Percentiles rank a stretch among this genome's conserved stretches.
phyloP scores from a whole-genome alignment of 2,113 vertebrate genomes.

The Nothocercus nigrocapillus region DNA sequence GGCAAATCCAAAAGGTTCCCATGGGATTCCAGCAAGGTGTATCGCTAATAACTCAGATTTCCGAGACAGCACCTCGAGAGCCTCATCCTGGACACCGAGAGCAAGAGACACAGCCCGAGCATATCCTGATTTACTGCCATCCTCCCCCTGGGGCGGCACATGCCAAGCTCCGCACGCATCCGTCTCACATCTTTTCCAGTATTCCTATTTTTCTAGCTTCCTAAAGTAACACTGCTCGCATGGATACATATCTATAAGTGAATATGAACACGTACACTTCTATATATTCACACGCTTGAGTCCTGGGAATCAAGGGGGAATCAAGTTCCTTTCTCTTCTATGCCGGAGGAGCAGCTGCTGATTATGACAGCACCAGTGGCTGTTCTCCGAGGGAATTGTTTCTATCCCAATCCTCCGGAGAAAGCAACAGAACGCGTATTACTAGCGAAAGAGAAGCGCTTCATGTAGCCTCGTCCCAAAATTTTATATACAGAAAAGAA shows the following conservation, averaged over 20 bases:
- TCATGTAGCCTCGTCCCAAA: background rate
- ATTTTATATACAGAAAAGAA: constrained; percentile 37
- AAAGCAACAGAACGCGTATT: background rate
- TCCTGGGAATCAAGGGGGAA: constrained; percentile 14
- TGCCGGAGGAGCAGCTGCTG: constrained; percentile 4
- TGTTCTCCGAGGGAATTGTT: constrained; percentile 21
- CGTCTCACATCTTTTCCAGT: background rate
- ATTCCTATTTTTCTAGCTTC: background rate
- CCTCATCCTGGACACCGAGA: background rate
- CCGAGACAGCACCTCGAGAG: background rate
- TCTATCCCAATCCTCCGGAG: background rate
- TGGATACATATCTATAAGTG: constrained; percentile 28
- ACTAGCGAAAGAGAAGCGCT: background rate
- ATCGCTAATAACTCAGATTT: background rate
- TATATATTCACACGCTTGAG: constrained; percentile 53
- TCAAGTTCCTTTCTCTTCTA: background rate
- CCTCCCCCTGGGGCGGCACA: background rate
- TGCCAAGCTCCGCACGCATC: background rate
- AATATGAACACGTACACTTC: constrained; percentile 47
- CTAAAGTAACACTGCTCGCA: constrained; percentile 24
- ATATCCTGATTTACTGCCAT: background rate
- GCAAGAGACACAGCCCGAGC: background rate
- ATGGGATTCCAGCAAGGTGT: background rate
- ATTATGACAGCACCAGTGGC: background rate
- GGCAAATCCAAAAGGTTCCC: background rate